Evolutionary conservation across 2,888 invertebrate genomes (phyloP).

Genomic region (Lycocerus yunnanus): DNA sequence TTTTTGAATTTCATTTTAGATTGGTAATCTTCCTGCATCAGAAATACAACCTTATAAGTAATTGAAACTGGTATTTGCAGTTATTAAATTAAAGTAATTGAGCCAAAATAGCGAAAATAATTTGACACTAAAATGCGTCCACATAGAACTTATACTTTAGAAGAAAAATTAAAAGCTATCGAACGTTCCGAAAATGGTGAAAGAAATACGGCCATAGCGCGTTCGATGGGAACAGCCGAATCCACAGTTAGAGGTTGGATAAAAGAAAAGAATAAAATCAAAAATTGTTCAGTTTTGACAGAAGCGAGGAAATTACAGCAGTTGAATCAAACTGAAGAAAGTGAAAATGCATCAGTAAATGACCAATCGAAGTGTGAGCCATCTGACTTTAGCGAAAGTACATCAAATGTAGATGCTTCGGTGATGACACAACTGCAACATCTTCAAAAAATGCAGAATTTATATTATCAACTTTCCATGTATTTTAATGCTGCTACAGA

Average conservation of each 20-base stretch:
- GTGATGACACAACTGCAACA: neutral
- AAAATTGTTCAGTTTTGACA: fast-evolving
- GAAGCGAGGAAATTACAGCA: neutral
- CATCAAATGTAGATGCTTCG: neutral
- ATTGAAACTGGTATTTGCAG: too few species aligned
- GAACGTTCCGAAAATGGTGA: neutral
- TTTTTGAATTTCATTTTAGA: too few species aligned
- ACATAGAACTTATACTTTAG: neutral
- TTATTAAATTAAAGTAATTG: too few species aligned
- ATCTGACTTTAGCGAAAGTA: neutral
- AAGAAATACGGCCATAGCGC: neutral
- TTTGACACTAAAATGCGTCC: neutral
- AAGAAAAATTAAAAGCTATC: neutral
- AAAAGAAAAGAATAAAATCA: neutral
- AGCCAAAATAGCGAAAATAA: neutral
- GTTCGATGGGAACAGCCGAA: neutral
- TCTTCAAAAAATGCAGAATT: neutral
- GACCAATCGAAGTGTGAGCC: neutral
- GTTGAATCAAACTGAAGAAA: neutral
- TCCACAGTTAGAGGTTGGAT: neutral
- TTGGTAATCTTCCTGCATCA: too few species aligned
- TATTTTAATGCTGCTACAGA: neutral
- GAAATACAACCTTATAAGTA: too few species aligned
- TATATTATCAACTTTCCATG: fast-evolving
- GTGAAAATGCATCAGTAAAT: neutral